Evolutionary conservation across 2,888 invertebrate genomes (phyloP).

Genomic region (Ellobium chinense): DNA sequence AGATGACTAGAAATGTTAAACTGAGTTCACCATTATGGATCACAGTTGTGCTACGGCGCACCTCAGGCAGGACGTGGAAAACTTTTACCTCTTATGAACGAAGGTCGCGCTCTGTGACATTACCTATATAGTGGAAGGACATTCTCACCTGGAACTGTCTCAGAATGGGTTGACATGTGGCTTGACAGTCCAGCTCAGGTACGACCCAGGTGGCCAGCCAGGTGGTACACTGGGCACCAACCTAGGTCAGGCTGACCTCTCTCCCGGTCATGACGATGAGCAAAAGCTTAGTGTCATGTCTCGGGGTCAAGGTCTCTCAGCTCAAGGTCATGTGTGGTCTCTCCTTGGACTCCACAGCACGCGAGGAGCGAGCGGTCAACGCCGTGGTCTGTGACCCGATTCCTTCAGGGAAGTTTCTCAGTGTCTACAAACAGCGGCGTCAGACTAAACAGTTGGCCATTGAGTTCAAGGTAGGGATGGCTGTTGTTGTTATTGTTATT

Average conservation of each 20-base stretch:
- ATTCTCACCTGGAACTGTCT: too few species aligned
- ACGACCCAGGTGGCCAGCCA: neutral
- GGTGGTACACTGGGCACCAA: neutral
- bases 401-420: constrained; percentile 62
- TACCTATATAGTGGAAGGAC: too few species aligned
- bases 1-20: too few species aligned
- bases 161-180: too few species aligned
- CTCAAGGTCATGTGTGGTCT: constrained; percentile 61
- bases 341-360: constrained; percentile 63
- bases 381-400: constrained; percentile 66
- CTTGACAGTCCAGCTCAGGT: too few species aligned
- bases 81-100: too few species aligned
- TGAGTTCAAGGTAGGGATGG: constrained; percentile 66
- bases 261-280: constrained; percentile 55
- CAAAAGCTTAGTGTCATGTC: constrained; percentile 55
- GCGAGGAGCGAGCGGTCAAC: constrained; percentile 68
- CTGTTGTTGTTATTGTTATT: neutral
- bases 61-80: too few species aligned
- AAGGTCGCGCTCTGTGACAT: too few species aligned
- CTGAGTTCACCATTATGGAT: too few species aligned
- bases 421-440: constrained; percentile 62
- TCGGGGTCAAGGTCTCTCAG: constrained; percentile 55
- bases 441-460: constrained; percentile 66
- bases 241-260: neutral
- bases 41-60: too few species aligned